Base-by-base conservation (phyloP, 2,113 vertebrate species). In the Psittacula cyanocephala region DNA sequence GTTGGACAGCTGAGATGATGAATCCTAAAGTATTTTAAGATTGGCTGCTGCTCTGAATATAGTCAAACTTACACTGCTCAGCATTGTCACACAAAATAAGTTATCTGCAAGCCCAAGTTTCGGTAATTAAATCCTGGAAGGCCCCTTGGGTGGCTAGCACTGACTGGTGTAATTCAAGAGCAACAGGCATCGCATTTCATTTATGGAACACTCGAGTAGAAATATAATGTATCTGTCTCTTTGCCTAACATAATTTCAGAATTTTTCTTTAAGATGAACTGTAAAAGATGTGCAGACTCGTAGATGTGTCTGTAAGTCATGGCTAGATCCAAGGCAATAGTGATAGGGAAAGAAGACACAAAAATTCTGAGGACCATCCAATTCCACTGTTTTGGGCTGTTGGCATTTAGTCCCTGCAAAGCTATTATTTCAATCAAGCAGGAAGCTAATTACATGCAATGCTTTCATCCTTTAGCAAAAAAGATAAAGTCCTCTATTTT, bases 121-220 rank as follows among this genome's bases (percentile, higher is more conserved):
- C 7, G 4, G 68, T 96, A 97, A 97, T 97, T 98, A 97, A 97
- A 95, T 97, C 93, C 97, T 98, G 97, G 97, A 97, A 97, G 97
- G 97, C 91, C 97, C 97, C 94, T 97, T 96, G 97, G 97, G 97
- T 97, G 96, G 95, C 91, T 97, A 97, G 97, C 83, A 77, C 63
- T 97, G 97, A 96, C 97, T 97, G 97, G 97, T 97, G 97, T 97
- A 96, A 78, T 86, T 95, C 86, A 67, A 91, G 81, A 95, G 96
- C 91, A 94, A 86, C 83, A 91, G 92, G 89, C 92, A 80, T 91
- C 25, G 11, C 76, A 33, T 91, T 96, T 92, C 75, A 23, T 89
- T 91, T 91, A 49, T 63, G 43, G 91, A 97, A 64, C 90, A 63
- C 52, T 79, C 7, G 16, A 80, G 46, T 62, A 86, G 71, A 63